Percentiles rank a stretch among this genome's conserved stretches.
Evolutionary conservation across 2,888 invertebrate genomes (phyloP).

Genomic region (Philereme transversata): DNA sequence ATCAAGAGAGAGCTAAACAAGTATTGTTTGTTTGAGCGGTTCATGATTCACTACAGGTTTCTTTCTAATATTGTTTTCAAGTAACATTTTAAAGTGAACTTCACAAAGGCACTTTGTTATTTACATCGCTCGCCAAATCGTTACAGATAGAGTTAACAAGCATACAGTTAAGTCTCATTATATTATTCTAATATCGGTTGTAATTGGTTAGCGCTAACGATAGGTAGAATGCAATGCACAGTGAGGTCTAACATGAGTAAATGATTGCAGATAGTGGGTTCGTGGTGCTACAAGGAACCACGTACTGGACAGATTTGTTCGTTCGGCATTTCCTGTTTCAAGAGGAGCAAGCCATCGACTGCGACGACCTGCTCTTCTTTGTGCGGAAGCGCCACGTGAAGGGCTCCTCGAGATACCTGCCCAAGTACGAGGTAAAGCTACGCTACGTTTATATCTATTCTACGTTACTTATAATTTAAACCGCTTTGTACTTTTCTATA

Average conservation of each 20-base stretch:
- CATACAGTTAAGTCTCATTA: constrained; percentile 11
- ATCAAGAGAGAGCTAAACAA: constrained; percentile 12
- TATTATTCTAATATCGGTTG: background rate
- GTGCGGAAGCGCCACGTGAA: constrained; percentile 96
- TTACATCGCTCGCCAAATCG: constrained; percentile 20
- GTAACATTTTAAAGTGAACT: constrained; percentile 16
- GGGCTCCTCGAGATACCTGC: constrained; percentile 93
- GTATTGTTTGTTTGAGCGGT: constrained; percentile 7
- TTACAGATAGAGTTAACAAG: constrained; percentile 8
- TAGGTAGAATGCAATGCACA: background rate
- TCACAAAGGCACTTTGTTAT: constrained; percentile 33
- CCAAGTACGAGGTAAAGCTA: constrained; percentile 91
- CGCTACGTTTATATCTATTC: background rate
- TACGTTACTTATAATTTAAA: no score
- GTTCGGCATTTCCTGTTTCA: constrained; percentile 96
- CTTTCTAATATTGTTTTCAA: constrained; percentile 1
- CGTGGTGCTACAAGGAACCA: constrained; percentile 95
- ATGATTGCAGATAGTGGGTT: constrained; percentile 91
- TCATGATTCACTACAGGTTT: background rate
- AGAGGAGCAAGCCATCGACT: constrained; percentile 94
- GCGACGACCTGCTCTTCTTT: constrained; percentile 97
- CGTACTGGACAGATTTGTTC: constrained; percentile 98
- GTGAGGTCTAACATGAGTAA: constrained; percentile 6
- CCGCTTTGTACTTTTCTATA: no score
- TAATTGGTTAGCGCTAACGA: background rate